phyloP scores from a whole-genome alignment of 2,113 vertebrate species.

The Erpornis zantholeuca region DNA sequence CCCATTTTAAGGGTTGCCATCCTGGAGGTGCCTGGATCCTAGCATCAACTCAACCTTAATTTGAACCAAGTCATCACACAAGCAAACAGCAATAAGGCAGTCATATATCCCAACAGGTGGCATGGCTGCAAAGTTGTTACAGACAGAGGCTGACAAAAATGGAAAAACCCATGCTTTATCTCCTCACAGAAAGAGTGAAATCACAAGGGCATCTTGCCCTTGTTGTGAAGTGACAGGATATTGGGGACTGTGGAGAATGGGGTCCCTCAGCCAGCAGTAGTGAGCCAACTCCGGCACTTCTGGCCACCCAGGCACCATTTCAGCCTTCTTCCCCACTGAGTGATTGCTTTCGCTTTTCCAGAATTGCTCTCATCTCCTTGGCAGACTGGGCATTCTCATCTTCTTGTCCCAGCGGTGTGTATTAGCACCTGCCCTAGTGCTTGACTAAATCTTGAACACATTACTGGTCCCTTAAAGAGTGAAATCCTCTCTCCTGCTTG shows the following conservation, averaged over 20 bases:
- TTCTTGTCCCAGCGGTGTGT: background rate
- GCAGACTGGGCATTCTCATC: background rate
- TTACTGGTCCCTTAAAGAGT: background rate
- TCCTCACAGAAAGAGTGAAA: background rate
- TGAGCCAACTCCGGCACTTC: rapidly evolving
- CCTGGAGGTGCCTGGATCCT: background rate
- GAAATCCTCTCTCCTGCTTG: background rate
- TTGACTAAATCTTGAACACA: background rate
- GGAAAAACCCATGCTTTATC: background rate
- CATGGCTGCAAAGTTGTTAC: background rate
- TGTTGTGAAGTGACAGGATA: background rate
- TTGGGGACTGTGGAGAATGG: rapidly evolving
- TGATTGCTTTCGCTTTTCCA: background rate
- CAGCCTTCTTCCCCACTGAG: rapidly evolving
- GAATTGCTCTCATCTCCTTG: background rate
- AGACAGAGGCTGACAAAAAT: background rate
- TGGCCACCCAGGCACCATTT: background rate
- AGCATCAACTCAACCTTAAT: background rate
- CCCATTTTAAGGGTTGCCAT: background rate
- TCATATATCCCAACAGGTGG: background rate
- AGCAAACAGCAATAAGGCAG: background rate
- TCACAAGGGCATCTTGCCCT: background rate
- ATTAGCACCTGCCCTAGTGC: background rate
- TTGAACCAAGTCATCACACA: background rate
- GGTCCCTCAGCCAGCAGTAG: background rate